Evolutionary conservation across 2,888 invertebrate species (phyloP).

Genomic region (Volucella zonaria): DNA sequence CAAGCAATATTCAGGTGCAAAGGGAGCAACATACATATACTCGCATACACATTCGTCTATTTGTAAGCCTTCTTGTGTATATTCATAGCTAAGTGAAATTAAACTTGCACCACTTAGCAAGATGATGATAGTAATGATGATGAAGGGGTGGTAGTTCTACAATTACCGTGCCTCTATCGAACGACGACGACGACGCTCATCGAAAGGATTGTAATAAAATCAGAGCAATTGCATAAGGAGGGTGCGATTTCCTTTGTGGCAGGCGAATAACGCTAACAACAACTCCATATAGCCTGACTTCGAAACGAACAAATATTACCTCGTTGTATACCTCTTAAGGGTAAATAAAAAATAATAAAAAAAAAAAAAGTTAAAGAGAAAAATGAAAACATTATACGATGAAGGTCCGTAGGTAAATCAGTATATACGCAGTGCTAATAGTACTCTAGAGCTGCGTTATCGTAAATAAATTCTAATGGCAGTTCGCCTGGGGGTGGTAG

Average conservation of each 20-base stretch:
- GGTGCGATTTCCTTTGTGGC: constrained; percentile 61
- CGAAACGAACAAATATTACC: constrained; percentile 21
- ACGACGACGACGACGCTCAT: constrained; percentile 38
- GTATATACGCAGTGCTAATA: constrained; percentile 68
- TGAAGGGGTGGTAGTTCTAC: constrained; percentile 21
- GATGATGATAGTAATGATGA: constrained; percentile 52
- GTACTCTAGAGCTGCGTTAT: constrained; percentile 52
- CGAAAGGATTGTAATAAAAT: constrained; percentile 63
- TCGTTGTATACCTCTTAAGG: constrained; percentile 11
- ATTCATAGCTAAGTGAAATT: background rate
- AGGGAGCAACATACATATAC: background rate
- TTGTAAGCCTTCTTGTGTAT: background rate
- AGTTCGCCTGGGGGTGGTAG: constrained; percentile 1
- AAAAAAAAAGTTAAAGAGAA: background rate
- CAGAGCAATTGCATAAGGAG: constrained; percentile 63
- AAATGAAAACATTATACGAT: background rate
- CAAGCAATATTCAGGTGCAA: constrained; percentile 14
- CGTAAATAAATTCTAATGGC: constrained; percentile 48
- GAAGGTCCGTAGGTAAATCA: constrained; percentile 44
- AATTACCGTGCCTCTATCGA: constrained; percentile 28
- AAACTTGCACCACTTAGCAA: constrained; percentile 43
- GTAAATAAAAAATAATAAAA: background rate
- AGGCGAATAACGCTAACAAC: constrained; percentile 37
- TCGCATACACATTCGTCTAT: background rate
- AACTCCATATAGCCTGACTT: background rate